Conservation (phyloP, 1,140 invertebrate genomes). For the Heliconius eleuchia region DNA sequence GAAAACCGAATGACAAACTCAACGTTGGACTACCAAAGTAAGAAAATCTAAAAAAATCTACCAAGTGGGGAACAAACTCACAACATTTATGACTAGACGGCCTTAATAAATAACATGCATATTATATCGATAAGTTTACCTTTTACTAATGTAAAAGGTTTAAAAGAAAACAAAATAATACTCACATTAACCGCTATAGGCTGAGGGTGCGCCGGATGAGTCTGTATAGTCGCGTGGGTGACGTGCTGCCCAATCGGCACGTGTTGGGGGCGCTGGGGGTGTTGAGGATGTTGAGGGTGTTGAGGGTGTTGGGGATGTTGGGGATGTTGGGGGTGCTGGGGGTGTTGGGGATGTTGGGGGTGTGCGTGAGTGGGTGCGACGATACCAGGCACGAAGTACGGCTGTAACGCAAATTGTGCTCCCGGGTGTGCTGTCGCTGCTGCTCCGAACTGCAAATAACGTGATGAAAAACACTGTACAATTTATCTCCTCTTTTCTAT, state of each 20-base stretch:
- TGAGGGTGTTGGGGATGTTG: background rate
- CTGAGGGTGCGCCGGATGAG: constrained; percentile 77
- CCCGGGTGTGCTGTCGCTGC: constrained; percentile 61
- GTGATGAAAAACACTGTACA: background rate
- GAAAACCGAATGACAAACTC: too few species aligned
- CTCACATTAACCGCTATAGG: constrained; percentile 64
- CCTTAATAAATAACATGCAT: too few species aligned
- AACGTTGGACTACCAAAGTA: too few species aligned
- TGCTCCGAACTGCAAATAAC: constrained; percentile 51
- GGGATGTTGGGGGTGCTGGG: constrained; percentile 13
- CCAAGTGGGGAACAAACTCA: too few species aligned
- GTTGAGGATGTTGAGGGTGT: background rate
- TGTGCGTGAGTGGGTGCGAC: constrained; percentile 54
- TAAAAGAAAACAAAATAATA: constrained; percentile 3
- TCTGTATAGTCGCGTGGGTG: constrained; percentile 56
- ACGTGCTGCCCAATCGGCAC: constrained; percentile 60
- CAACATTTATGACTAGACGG: too few species aligned
- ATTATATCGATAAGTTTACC: too few species aligned
- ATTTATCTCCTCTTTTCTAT: too few species aligned
- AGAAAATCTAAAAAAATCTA: too few species aligned
- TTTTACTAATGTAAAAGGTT: background rate
- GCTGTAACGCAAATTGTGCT: constrained; percentile 74
- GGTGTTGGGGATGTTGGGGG: constrained; percentile 2
- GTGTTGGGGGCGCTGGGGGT: constrained; percentile 29
- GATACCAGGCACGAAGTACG: constrained; percentile 69